Percentiles rank a stretch among this genome's conserved stretches.
Conservation (phyloP, 2,888 invertebrate genomes). For the Caenorhabditis sinica region DNA sequence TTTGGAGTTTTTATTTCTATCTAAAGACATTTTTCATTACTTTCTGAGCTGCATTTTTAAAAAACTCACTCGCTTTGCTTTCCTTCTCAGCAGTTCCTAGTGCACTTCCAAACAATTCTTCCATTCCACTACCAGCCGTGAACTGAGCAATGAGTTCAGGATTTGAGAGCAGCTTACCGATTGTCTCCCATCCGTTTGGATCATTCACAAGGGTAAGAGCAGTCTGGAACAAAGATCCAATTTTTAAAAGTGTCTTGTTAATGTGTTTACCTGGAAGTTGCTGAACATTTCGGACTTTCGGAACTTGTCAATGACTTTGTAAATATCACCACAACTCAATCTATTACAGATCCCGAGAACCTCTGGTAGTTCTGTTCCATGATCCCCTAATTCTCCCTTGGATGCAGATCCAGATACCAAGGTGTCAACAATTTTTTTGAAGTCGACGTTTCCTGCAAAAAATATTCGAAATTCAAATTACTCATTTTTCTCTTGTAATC, state of each 20-base stretch:
- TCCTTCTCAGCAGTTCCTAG: constrained; percentile 73
- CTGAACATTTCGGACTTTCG: constrained; percentile 82
- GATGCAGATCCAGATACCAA: constrained; percentile 75
- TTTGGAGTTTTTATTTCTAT: constrained; percentile 66
- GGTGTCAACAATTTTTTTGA: constrained; percentile 79
- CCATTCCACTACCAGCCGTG: constrained; percentile 74
- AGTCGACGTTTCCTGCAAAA: constrained; percentile 72
- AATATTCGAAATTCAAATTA: constrained; percentile 12
- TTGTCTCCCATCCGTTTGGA: constrained; percentile 82
- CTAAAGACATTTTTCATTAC: constrained; percentile 9
- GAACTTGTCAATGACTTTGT: constrained; percentile 82
- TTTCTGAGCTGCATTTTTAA: not conserved
- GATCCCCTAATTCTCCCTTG: constrained; percentile 80
- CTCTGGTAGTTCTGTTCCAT: constrained; percentile 80
- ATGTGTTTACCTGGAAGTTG: constrained; percentile 79
- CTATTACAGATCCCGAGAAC: constrained; percentile 82
- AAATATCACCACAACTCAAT: constrained; percentile 81
- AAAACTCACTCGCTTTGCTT: constrained; percentile 53
- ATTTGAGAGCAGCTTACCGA: constrained; percentile 81
- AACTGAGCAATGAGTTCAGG: constrained; percentile 82
- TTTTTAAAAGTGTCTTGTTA: too few species aligned
- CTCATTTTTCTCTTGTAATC: constrained; percentile 11
- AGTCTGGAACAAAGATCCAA: constrained; percentile 67
- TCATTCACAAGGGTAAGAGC: constrained; percentile 81
- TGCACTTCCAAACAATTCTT: constrained; percentile 75